Base-by-base conservation (phyloP, 1,140 invertebrate genomes). In the Stegodyphus mimosarum region DNA sequence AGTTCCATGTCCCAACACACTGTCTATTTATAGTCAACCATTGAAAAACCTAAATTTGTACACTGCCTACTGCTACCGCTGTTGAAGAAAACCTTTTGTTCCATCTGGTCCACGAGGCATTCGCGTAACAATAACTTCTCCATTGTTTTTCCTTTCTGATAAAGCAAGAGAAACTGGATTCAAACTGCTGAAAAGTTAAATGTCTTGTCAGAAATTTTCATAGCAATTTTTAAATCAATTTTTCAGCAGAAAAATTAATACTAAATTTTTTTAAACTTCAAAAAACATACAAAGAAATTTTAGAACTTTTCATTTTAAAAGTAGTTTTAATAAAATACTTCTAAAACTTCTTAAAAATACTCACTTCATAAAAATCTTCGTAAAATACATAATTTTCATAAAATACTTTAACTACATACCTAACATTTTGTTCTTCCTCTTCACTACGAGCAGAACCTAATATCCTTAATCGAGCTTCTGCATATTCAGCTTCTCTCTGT, bases 401-500 rank as follows among this genome's bases (percentile, higher is more conserved):
- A 69, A 3, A 15, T 60, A 6, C 7, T 7, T 55, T 60, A n/a
- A n/a, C 6, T 69, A 79, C 72, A 13, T 33, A 84, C 81, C 81
- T 76, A 70, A 71, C 15, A n/a, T 66, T 83, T 67, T 73, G 80
- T 55, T 86, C 77, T 86, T 95, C 94, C 88, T 95, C 94, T 5
- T 94, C 94, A 90, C 94, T 95, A 87, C 93, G 92, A 73, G 95
- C 94, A 90, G 95, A 94, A 13, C 96, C 96, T 87, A 96, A 90
- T 89, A 97, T 96, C 88, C 96, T 92, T 78, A 95, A 92, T 78
- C 96, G 92, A 48, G 95, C 95, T 90, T 96, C 93, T 4, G 95
- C 95, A 90, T 97, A 97, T 89, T 96, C 96, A 88, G 95, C 94
- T 90, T 96, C 95, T 88, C 96, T 92, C 92, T 93, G 95, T 91